Conservation (phyloP, 2,797 vertebrate species). For the Pangasius sanitwongsei region DNA sequence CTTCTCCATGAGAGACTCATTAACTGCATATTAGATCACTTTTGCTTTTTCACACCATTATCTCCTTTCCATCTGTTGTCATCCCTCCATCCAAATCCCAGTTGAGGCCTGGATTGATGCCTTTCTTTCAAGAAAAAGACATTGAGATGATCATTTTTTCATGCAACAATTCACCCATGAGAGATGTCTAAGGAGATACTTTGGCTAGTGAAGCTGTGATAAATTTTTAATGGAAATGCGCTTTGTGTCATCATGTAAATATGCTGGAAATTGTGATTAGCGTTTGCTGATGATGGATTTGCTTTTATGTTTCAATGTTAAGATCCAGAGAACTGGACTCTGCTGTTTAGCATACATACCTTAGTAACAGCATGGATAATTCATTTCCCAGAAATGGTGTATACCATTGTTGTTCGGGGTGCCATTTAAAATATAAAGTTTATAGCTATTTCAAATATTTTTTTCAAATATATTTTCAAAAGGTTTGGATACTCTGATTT, state of each 20-base stretch:
- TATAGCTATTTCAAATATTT: not conserved
- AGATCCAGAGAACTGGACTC: not conserved
- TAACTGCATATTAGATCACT: slow-evolving; percentile 58
- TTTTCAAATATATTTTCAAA: not conserved
- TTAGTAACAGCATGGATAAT: not conserved
- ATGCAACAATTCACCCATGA: not conserved
- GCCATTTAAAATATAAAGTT: not conserved
- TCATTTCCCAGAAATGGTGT: not conserved
- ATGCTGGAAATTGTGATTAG: not conserved
- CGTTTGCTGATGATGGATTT: slow-evolving; percentile 2
- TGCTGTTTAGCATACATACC: not conserved
- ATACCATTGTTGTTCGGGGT: not conserved
- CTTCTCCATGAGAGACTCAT: slow-evolving; percentile 73
- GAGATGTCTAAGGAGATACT: not conserved
- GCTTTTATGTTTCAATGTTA: not conserved
- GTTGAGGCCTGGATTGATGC: slow-evolving; percentile 25
- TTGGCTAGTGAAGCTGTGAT: not conserved
- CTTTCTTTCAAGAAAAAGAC: slow-evolving; percentile 9
- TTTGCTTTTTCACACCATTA: slow-evolving; percentile 32
- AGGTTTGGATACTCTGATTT: not conserved
- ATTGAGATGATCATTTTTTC: slow-evolving; percentile 3
- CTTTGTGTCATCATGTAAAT: slow-evolving; percentile 10
- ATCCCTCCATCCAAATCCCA: slow-evolving; percentile 26
- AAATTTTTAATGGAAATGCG: slow-evolving; percentile 11
- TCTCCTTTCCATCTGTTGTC: slow-evolving; percentile 35